Conservation (phyloP, 2,113 vertebrate species). For the Dicrurus megarhynchus region DNA sequence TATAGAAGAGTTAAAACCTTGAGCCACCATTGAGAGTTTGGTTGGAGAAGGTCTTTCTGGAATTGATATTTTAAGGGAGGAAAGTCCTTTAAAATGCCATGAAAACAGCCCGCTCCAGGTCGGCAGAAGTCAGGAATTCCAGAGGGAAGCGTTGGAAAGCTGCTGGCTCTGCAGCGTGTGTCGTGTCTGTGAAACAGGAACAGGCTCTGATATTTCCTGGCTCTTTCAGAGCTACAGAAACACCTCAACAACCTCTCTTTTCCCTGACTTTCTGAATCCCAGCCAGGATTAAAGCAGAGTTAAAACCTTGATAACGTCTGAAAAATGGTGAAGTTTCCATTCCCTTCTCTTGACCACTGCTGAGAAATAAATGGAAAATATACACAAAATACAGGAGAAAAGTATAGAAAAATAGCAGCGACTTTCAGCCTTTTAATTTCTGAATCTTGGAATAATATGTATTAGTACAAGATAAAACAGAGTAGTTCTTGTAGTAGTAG, state of each 20-base stretch:
- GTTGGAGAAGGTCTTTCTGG: not conserved
- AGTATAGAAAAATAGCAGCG: not conserved
- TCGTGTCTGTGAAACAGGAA: not conserved
- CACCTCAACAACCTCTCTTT: not conserved
- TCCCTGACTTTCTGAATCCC: not conserved
- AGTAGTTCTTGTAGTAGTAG: not conserved
- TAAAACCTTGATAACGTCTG: not conserved
- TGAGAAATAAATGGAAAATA: not conserved
- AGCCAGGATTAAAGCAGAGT: not conserved
- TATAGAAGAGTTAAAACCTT: not conserved
- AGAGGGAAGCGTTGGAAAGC: not conserved
- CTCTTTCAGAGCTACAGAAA: not conserved
- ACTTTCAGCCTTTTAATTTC: not conserved
- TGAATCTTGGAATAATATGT: not conserved
- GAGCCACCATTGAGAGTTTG: not conserved
- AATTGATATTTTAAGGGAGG: not conserved
- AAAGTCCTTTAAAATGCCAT: not conserved
- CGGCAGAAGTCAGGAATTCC: not conserved
- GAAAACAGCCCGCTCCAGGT: accelerated
- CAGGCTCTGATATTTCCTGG: not conserved
- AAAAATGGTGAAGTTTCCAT: not conserved
- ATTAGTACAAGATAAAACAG: not conserved
- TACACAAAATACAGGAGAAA: not conserved
- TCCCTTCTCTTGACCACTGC: not conserved
- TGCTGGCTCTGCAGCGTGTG: not conserved